Evolutionary conservation across 2,888 invertebrate genomes (phyloP).

Genomic region (Temnothorax rugatulus): DNA sequence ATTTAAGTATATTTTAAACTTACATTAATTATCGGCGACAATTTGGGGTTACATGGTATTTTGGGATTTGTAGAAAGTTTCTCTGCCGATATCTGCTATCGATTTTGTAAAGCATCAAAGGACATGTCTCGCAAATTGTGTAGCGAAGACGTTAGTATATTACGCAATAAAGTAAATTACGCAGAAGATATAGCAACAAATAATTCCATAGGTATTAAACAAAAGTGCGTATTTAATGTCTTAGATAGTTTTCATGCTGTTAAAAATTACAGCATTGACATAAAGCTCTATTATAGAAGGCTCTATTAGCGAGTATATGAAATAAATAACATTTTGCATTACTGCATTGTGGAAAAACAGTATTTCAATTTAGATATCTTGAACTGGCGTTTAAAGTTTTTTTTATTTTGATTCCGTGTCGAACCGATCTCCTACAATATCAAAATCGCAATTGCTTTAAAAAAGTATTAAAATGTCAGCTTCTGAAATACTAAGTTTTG

Average conservation of each 20-base stretch:
- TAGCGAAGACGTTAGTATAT: background rate
- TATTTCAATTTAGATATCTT: constrained; percentile 12
- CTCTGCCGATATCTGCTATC: constrained; percentile 3
- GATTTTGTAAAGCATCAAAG: constrained; percentile 2
- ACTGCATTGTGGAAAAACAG: background rate
- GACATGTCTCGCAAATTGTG: background rate
- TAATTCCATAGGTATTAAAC: background rate
- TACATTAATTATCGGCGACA: constrained; percentile 60
- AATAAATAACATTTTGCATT: constrained; percentile 17
- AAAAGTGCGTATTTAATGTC: constrained; percentile 1
- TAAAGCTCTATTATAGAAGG: constrained; percentile 20
- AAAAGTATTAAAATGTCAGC: background rate
- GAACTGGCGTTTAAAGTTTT: constrained; percentile 24
- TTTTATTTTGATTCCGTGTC: constrained; percentile 26
- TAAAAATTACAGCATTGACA: constrained; percentile 17
- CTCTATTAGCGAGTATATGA: background rate
- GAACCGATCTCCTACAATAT: background rate
- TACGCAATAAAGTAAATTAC: constrained; percentile 13
- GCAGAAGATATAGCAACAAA: constrained; percentile 5
- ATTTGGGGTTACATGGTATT: constrained; percentile 57
- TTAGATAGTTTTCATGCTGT: background rate
- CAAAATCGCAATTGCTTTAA: background rate
- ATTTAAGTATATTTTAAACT: constrained; percentile 61
- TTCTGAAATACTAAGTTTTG: background rate
- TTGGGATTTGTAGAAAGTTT: constrained; percentile 61